A percentile compares a stretch with the other conserved stretches of the same genome.
phyloP scores from a whole-genome alignment of 2,113 vertebrate species.

The Machaerirhynchus nigripectus region DNA sequence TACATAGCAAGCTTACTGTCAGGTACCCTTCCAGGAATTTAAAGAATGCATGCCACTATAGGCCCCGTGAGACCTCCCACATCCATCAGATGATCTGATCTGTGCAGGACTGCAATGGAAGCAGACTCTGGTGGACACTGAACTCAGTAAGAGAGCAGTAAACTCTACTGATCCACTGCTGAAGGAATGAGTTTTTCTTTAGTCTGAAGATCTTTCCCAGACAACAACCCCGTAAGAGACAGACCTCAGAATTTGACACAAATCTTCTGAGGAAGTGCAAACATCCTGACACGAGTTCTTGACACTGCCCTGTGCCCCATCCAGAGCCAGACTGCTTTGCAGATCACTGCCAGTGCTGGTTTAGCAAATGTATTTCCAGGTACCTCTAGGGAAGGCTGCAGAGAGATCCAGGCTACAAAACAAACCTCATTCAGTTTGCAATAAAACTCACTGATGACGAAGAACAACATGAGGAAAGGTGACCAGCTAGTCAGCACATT shows the following conservation, averaged over 20 bases:
- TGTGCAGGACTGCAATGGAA: not conserved
- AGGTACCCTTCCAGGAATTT: not conserved
- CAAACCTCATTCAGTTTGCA: not conserved
- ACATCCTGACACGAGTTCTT: not conserved
- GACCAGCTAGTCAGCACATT: not conserved
- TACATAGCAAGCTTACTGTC: not conserved
- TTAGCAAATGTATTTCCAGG: not conserved
- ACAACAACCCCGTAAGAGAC: not conserved
- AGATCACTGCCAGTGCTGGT: not conserved
- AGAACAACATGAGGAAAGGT: not conserved
- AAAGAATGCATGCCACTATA: not conserved
- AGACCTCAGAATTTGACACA: not conserved
- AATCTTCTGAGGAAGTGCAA: not conserved
- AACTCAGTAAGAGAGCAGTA: not conserved
- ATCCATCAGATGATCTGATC: not conserved
- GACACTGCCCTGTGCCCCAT: not conserved
- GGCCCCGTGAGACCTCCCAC: not conserved
- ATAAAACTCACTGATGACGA: not conserved
- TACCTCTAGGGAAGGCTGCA: not conserved
- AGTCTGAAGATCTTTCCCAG: not conserved
- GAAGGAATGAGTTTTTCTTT: not conserved
- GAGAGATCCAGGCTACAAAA: not conserved
- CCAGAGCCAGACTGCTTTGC: not conserved
- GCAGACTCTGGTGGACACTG: not conserved
- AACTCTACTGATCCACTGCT: not conserved